Evolutionary conservation across 1,140 invertebrate genomes (phyloP), one percentile per base, ranked within the genome.

Genomic region (Plodia interpunctella): DNA sequence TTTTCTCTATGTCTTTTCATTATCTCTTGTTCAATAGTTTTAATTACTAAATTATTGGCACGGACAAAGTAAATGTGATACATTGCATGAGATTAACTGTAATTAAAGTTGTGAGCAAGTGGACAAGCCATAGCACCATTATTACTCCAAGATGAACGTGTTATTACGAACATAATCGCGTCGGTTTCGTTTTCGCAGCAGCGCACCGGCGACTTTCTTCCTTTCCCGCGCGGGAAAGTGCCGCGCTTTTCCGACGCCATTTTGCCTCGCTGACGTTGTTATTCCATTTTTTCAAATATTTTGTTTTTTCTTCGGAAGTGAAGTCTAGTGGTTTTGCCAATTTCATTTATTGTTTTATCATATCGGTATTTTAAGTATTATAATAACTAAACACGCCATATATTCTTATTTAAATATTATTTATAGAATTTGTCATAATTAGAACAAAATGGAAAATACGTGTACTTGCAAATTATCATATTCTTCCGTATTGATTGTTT

Each of bases 241-340:
- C 74, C 77, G 75, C 82, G 83, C 82, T 88, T 88, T 88, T 88
- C 86, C 83, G 81, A 72, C 83, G 83, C 83, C 86, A 87, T 88
- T 76, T 88, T 84, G n/a, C n/a, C n/a, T n/a, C n/a, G n/a, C n/a
- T n/a, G n/a, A n/a, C n/a, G n/a, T n/a, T n/a, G n/a, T n/a, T n/a
- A n/a, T n/a, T n/a, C n/a, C n/a, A n/a, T n/a, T n/a, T n/a, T n/a
- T n/a, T n/a, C n/a, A n/a, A n/a, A n/a, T n/a, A n/a, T n/a, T n/a
- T n/a, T n/a, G n/a, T n/a, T n/a, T n/a, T n/a, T n/a, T 70, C 61
- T 70, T 66, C 20, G 56, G 66, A 63, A 57, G 63, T 69, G 38
- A 11, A 0, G 10, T 0, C 18, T 10, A 51, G 49, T 8, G 9
- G 18, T 20, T 51, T 51, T 18, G 18, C 20, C 49, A 20, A 5